Evolutionary conservation across 2,113 vertebrate genomes (phyloP), one percentile per base, ranked within the genome.

Genomic region (Corvus hawaiiensis): DNA sequence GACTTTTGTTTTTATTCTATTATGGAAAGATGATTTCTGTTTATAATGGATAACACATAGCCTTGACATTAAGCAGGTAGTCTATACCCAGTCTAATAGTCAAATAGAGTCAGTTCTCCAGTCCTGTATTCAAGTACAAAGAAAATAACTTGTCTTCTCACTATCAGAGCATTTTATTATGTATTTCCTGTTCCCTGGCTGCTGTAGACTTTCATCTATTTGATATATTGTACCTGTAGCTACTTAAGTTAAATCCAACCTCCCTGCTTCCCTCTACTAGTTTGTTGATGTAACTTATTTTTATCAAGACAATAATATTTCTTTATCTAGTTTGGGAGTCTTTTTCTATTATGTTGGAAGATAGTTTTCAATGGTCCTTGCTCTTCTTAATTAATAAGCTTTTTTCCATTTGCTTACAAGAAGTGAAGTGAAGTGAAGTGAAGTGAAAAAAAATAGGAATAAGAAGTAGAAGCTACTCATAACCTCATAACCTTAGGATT

Each of bases 321-420:
- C 22, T 62, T 90, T 54, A n/a, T 59, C 7, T 56, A 1, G 1
- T 20, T 24, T 39, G 7, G 1, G 1, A 2, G 27, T 44, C n/a
- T 56, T 80, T 68, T 63, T 3, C 4, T 24, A 3, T 75, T 55
- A 32, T 23, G 5, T n/a, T 73, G 33, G 19, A 89, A 91, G 5
- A 17, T 56, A 72, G 11, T 24, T 91, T 78, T 71, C 30, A 75
- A 18, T 78, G 44, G 2, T 41, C 2, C 69, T 85, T 59, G 15
- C 7, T 86, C 11, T 73, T 86, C 68, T 67, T 90, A 59, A 55
- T n/a, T 72, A 46, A 72, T 58, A 66, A 16, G 30, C 4, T 52
- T 90, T 79, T 81, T 75, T 62, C 33, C 16, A 33, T 72, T 89
- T 12, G 17, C 39, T 75, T 64, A 37, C 18, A 71, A 41, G 39